Evolutionary conservation across 1,140 invertebrate species (phyloP), one percentile per base, ranked within the genome.

Genomic region (Liolophura sinensis): DNA sequence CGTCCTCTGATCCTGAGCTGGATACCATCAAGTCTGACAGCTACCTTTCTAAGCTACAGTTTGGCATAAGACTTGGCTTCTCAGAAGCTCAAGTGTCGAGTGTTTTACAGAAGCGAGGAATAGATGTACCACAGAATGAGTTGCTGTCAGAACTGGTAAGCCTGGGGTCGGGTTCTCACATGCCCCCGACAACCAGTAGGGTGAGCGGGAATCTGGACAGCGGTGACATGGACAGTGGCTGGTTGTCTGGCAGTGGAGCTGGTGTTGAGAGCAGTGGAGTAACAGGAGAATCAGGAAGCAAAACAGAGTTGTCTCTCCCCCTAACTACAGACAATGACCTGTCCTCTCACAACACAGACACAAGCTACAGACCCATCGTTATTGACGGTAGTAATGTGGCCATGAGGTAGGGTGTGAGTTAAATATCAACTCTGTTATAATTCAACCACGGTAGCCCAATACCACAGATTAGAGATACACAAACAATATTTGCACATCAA

Each of bases 31-130:
- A 64, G 15, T 64, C 51, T 11, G 64, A 61, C 58, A 61, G 67
- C 22, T 82, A 78, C 68, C 67, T 84, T 83, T 60, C 83, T 86
- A 75, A 78, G 69, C 87, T 94, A 7, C 92, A 94, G 79, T 94
- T 94, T 76, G 93, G 91, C 0, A 84, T 94, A 40, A 96, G 96
- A 84, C 85, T 97, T 52, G 96, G 96, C 15, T 98, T 97, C 83
- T 92, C 92, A 0, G 94, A 98, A 73, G 84, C 87, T 46, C 87
- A 95, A 61, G 92, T 97, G 0, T 91, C 93, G 71, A 89, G 90
- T 0, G 95, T 93, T 0, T 79, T 97, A 16, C 88, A 90, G 58
- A 93, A 93, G 76, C 82, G 97, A 0, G 94, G 94, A 0, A 88
- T 90, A 0, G 88, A 91, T 73, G 93, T 93, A 1, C 90, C 89